These are phyloP conservation scores for Scolanthus callimorphus DNA, from an alignment of 92 coral and sea anemone species.

Conservation along the genomic window DNA sequence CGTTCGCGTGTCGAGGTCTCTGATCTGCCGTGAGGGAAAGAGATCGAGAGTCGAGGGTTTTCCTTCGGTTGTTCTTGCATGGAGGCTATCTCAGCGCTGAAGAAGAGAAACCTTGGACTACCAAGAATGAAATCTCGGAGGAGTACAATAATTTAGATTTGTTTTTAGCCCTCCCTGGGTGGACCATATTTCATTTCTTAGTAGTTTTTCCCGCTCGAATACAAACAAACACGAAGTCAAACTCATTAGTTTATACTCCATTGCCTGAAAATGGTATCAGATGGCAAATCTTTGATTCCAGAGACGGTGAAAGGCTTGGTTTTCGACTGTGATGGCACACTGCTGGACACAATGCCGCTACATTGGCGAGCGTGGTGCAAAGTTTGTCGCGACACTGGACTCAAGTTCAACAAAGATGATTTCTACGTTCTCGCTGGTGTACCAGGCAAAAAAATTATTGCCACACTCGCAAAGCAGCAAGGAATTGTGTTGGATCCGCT, in stretches of 20 bases:
- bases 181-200: too few relatives aligned
- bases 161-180: not conserved
- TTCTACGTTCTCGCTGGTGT: conserved; percentile 92
- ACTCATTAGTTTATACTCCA: too few relatives aligned
- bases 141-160: too few relatives aligned
- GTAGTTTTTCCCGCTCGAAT: too few relatives aligned
- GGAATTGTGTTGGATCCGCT: conserved; percentile 73
- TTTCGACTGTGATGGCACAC: conserved; percentile 97
- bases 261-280: conserved; percentile 8
- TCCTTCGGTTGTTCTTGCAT: not conserved
- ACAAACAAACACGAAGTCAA: too few relatives aligned
- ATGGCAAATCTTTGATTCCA: conserved; percentile 31
- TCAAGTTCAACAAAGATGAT: conserved; percentile 65
- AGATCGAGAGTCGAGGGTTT: not conserved
- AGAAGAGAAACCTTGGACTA: not conserved
- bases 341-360: conserved; percentile 92
- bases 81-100: not conserved
- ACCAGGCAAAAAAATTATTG: conserved; percentile 91
- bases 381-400: conserved; percentile 90
- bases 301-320: conserved; percentile 73
- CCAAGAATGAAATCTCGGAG: not conserved
- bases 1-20: too few relatives aligned
- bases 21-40: not conserved
- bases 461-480: conserved; percentile 70
- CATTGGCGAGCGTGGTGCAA: conserved; percentile 96